A percentile compares a stretch with the other conserved stretches of the same genome.
These are phyloP conservation scores for Villa cingulata DNA, from an alignment of 2,888 invertebrate genomes.

Conservation along the genomic window DNA sequence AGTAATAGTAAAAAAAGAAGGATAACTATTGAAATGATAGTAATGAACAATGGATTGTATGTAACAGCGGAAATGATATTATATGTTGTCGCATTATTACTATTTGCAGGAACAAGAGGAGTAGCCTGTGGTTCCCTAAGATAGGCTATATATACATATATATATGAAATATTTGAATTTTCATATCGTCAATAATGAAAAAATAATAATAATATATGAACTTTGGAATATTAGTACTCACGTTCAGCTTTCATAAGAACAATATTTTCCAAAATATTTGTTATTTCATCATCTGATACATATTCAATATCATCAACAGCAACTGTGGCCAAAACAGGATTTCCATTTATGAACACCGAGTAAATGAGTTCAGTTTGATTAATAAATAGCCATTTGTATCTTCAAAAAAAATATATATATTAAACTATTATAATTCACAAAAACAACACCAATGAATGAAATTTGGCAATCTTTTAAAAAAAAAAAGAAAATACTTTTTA, in stretches of 20 bases:
- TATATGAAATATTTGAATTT: background rate
- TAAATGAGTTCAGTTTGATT: slow-evolving; percentile 54
- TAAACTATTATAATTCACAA: too few relatives aligned
- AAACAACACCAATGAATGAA: too few relatives aligned
- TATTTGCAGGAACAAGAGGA: slow-evolving; percentile 32
- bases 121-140: slow-evolving; percentile 34
- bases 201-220: background rate
- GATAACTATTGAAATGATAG: slow-evolving; percentile 28
- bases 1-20: slow-evolving; percentile 28
- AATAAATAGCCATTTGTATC: slow-evolving; percentile 22
- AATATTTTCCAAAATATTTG: slow-evolving; percentile 56
- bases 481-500: slow-evolving; percentile 21
- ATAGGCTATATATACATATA: slow-evolving; percentile 27
- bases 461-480: background rate
- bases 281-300: slow-evolving; percentile 64
- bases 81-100: slow-evolving; percentile 21
- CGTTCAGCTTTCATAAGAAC: slow-evolving; percentile 75
- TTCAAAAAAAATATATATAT: too few relatives aligned
- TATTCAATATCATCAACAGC: slow-evolving; percentile 73
- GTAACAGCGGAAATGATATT: slow-evolving; percentile 28
- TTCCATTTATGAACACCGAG: slow-evolving; percentile 64
- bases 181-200: background rate
- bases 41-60: slow-evolving; percentile 29
- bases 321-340: slow-evolving; percentile 64
- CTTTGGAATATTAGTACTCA: slow-evolving; percentile 37